Percentiles rank a stretch among this genome's conserved stretches.
Evolutionary conservation across 2,888 invertebrate species (phyloP).

Genomic region (Tortrix viridana): DNA sequence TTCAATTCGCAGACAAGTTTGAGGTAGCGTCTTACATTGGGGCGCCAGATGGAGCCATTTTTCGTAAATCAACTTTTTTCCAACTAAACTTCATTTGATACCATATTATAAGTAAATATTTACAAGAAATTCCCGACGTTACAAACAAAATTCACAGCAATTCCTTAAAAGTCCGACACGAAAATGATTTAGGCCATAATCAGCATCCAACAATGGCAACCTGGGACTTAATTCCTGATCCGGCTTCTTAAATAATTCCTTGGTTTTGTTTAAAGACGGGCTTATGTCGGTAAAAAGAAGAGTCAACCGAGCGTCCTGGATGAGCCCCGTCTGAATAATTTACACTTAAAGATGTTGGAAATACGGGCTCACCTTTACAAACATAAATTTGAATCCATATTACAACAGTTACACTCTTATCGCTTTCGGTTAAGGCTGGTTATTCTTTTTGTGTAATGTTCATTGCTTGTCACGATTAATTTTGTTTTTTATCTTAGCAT

Average conservation of each 20-base stretch:
- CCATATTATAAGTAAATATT: not conserved
- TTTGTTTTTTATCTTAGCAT: slow-evolving; percentile 60
- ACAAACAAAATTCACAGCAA: slow-evolving; percentile 7
- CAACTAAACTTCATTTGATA: not conserved
- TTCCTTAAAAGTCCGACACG: slow-evolving; percentile 11
- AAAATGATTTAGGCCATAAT: slow-evolving; percentile 29
- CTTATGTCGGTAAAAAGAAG: slow-evolving; percentile 70
- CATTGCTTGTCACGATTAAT: slow-evolving; percentile 34
- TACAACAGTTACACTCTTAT: slow-evolving; percentile 43
- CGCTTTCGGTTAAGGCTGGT: slow-evolving; percentile 40
- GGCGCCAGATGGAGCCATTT: too few species aligned
- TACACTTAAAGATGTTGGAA: slow-evolving; percentile 76
- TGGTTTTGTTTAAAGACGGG: slow-evolving; percentile 71
- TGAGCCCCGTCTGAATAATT: slow-evolving; percentile 79
- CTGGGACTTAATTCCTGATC: slow-evolving; percentile 64
- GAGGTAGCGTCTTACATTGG: not conserved
- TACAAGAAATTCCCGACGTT: not conserved
- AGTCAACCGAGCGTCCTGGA: slow-evolving; percentile 66
- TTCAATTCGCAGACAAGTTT: not conserved
- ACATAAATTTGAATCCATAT: slow-evolving; percentile 35
- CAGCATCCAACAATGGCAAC: slow-evolving; percentile 60
- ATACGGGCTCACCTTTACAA: slow-evolving; percentile 54
- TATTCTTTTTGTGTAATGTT: slow-evolving; percentile 33
- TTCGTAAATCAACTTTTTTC: too few species aligned
- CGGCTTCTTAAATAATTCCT: slow-evolving; percentile 68